Conservation (phyloP, 92 coral and sea anemone species). For the Epizoanthus rinbou region DNA sequence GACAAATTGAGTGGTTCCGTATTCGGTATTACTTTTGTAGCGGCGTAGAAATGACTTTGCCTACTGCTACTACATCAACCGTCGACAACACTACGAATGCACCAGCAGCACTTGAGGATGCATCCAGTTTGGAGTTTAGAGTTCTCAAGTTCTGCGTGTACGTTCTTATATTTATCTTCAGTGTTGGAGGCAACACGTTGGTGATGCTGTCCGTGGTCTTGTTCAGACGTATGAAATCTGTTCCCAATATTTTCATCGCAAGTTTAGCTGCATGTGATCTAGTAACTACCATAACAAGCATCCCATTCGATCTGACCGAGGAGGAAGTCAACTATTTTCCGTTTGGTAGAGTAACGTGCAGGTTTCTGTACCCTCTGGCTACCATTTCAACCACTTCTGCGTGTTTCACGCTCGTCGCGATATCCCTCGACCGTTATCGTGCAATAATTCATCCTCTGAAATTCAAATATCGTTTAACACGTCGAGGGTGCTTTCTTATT, state of each 20-base stretch:
- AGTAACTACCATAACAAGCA: constrained; percentile 81
- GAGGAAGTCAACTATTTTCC: constrained; percentile 80
- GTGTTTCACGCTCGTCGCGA: constrained; percentile 83
- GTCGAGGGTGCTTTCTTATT: constrained; percentile 59
- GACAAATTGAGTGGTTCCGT: no score
- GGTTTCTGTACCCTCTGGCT: constrained; percentile 83
- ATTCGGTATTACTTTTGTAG: background rate
- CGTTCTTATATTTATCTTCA: constrained; percentile 61
- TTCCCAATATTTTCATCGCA: constrained; percentile 86
- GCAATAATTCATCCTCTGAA: constrained; percentile 87
- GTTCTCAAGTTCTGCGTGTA: constrained; percentile 58
- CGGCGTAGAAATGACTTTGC: background rate
- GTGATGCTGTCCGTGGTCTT: constrained; percentile 72
- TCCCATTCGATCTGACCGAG: constrained; percentile 77
- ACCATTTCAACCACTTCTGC: constrained; percentile 87
- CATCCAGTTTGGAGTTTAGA: constrained; percentile 43
- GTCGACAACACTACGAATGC: background rate
- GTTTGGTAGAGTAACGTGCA: constrained; percentile 81
- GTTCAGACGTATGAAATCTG: constrained; percentile 75
- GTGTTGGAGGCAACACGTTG: constrained; percentile 75
- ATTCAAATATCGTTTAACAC: constrained; percentile 76
- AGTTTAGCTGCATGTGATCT: constrained; percentile 94
- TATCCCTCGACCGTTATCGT: constrained; percentile 86
- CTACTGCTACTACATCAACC: background rate
- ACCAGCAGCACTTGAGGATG: background rate